Percentiles rank a stretch among this genome's conserved stretches.
Conservation (phyloP, 2,113 vertebrate genomes). For the Riparia riparia region DNA sequence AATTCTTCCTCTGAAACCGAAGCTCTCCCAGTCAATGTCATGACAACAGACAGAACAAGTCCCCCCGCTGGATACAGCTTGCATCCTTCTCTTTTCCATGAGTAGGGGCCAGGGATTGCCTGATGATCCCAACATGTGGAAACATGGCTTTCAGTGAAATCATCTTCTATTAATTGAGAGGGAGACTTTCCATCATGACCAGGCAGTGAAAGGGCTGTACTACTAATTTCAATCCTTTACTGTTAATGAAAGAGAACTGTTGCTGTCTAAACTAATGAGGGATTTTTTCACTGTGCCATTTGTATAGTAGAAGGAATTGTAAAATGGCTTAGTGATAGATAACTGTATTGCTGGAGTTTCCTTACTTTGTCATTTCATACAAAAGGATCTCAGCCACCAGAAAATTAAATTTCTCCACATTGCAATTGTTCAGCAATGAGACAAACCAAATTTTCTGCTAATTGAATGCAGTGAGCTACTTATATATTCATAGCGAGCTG, state of each 20-base stretch:
- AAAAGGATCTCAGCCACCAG: conserved; percentile 55
- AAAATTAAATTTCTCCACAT: conserved; percentile 63
- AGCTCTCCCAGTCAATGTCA: neutral
- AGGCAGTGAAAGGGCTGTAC: neutral
- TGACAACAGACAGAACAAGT: neutral
- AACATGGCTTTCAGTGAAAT: neutral
- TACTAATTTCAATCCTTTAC: neutral
- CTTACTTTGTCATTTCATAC: conserved; percentile 58
- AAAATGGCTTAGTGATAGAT: conserved; percentile 45
- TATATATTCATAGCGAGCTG: neutral
- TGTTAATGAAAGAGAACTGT: conserved; percentile 19
- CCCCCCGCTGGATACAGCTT: neutral
- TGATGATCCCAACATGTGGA: neutral
- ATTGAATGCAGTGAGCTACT: conserved; percentile 47
- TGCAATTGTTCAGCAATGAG: conserved; percentile 52
- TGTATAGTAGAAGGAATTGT: conserved; percentile 27
- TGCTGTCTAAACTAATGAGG: neutral
- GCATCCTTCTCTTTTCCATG: neutral
- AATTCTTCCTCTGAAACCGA: neutral
- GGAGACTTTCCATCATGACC: neutral
- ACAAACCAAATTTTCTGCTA: conserved; percentile 60
- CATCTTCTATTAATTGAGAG: neutral
- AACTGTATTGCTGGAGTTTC: neutral
- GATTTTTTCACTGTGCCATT: conserved; percentile 34
- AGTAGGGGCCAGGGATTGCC: neutral